Evolutionary conservation across 1,140 invertebrate species (phyloP), one percentile per base, ranked within the genome.

Genomic region (Neodiprion virginianus): DNA sequence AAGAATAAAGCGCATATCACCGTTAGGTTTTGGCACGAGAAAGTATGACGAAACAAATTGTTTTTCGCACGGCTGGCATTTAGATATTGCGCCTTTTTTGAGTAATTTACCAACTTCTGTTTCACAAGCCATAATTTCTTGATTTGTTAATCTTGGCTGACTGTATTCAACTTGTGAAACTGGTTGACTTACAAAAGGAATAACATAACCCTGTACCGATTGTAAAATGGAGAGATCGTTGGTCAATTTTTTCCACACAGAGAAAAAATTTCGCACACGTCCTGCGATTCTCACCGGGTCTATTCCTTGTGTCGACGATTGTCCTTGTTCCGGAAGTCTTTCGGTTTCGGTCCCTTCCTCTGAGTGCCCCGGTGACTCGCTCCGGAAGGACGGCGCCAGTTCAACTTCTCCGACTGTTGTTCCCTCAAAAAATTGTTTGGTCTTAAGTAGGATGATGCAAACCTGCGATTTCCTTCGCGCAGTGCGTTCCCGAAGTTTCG

Each of bases 281-380:
- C 73, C 73, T 71, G 73, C 73, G 48, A 74, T 74, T 67, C 72
- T 73, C 21, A 74, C 73, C 53, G 50, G 21, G 68, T 74, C 53
- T 71, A 74, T 5, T 71, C 47, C 68, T 74, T 74, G 73, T 61
- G 53, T 61, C 53, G 53, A 61, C 53, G 0, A 8, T 61, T 61
- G 53, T 61, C 53, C 53, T 61, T 61, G 53, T 8, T 53, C 48
- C 50, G 73, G 73, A 74, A 69, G 73, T 66, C 69, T 71, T 65
- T 74, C 68, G 68, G 69, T 71, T 70, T 74, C 73, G 69, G 69
- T 74, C 73, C 69, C 68, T 74, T 74, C 73, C 73, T 50, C 53
- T 74, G 69, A 74, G 69, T 74, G 73, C 73, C 73, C 48, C 73
- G 73, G 69, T 74, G 73, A 74, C 73, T 71, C 73, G 68, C 69